phyloP scores from a whole-genome alignment of 2,113 vertebrate genomes.

The Mormyrus iriodes region DNA sequence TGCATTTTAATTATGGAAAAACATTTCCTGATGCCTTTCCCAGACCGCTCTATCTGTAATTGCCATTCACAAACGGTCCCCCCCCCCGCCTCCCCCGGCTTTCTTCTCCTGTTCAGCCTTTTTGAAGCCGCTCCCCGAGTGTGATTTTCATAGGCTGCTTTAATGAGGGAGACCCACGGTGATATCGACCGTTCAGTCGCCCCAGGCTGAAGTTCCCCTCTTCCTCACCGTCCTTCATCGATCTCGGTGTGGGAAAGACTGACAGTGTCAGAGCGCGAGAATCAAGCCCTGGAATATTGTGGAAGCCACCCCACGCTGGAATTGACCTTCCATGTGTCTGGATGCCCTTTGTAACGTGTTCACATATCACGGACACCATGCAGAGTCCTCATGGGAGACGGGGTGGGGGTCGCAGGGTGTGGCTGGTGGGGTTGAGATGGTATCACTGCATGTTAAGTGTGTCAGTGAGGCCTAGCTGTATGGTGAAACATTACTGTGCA shows the following conservation, averaged over 20 bases:
- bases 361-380: not conserved
- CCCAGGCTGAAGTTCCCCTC: slow-evolving; percentile 58
- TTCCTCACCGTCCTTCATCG: slow-evolving; percentile 59
- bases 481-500: not conserved
- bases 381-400: not conserved
- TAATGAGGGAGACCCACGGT: slow-evolving; percentile 55
- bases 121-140: slow-evolving; percentile 12
- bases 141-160: slow-evolving; percentile 58
- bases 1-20: not conserved
- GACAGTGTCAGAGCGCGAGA: slow-evolving; percentile 28
- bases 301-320: not conserved
- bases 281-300: not conserved
- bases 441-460: not conserved
- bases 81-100: not conserved
- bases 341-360: not conserved
- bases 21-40: not conserved
- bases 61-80: not conserved
- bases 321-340: not conserved
- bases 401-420: not conserved
- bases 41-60: not conserved
- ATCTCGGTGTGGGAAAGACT: slow-evolving; percentile 47
- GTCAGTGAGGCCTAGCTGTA: not conserved
- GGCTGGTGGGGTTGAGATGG: too few species aligned
- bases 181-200: slow-evolving; percentile 61
- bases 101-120: not conserved